Percentiles rank a stretch among this genome's conserved stretches.
These are phyloP conservation scores for Pogonophryne albipinna DNA, from an alignment of 2,797 vertebrate genomes.

Conservation along the genomic window DNA sequence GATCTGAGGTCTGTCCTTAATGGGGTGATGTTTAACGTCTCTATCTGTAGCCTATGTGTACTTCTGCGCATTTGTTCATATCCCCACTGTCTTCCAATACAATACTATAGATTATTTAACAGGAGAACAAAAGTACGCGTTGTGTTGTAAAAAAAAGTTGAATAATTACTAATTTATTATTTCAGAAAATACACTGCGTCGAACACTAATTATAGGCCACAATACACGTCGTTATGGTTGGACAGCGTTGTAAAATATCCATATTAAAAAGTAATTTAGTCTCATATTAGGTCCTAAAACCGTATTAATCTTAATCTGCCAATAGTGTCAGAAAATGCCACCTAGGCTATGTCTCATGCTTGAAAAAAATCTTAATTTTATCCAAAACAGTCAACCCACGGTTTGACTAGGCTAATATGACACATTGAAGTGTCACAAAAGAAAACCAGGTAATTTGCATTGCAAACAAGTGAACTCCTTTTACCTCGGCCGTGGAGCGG, in stretches of 20 bases:
- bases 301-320: constrained; percentile 20
- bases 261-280: constrained; percentile 28
- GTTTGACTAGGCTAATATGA: constrained; percentile 19
- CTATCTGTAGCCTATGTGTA: constrained; percentile 10
- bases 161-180: constrained; percentile 22
- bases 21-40: constrained; percentile 26
- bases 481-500: constrained; percentile 20
- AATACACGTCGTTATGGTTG: constrained; percentile 19
- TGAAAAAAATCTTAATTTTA: neutral
- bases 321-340: constrained; percentile 11
- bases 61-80: constrained; percentile 22
- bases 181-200: constrained; percentile 34
- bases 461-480: constrained; percentile 54
- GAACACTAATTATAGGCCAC: constrained; percentile 37
- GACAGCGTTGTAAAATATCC: constrained; percentile 20
- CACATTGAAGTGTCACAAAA: constrained; percentile 47
- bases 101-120: neutral
- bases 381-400: constrained; percentile 7
- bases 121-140: constrained; percentile 13
- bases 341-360: constrained; percentile 27
- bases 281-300: constrained; percentile 27
- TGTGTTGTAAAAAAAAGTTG: neutral
- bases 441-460: constrained; percentile 51
- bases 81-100: constrained; percentile 16
- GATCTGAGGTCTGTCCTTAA: constrained; percentile 39